A percentile compares a stretch with the other conserved stretches of the same genome.
phyloP scores from a whole-genome alignment of 1,140 invertebrate species.

The Brachystomella parvula region DNA sequence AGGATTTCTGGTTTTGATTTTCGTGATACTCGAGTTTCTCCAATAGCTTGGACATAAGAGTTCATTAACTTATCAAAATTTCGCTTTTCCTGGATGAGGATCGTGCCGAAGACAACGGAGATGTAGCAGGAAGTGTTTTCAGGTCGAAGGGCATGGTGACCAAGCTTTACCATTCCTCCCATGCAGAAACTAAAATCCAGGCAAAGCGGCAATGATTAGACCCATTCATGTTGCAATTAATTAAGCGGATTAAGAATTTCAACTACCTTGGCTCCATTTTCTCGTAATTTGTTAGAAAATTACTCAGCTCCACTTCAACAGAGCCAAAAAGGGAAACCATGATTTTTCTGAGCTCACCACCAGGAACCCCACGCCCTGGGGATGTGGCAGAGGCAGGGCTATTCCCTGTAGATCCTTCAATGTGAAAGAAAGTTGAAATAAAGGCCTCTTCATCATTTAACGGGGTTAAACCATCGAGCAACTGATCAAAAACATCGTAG shows the following conservation, averaged over 20 bases:
- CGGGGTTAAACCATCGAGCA: slow-evolving; percentile 80
- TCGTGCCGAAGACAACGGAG: slow-evolving; percentile 78
- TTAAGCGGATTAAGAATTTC: not conserved
- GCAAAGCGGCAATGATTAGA: not conserved
- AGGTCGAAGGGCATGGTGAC: slow-evolving; percentile 80
- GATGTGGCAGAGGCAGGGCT: slow-evolving; percentile 42
- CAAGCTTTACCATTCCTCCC: slow-evolving; percentile 79
- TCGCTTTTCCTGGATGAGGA: slow-evolving; percentile 85
- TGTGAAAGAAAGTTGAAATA: slow-evolving; percentile 85
- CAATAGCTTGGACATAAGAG: slow-evolving; percentile 70
- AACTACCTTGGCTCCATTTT: slow-evolving; percentile 81
- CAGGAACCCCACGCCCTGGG: slow-evolving; percentile 30
- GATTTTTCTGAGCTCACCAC: slow-evolving; percentile 65
- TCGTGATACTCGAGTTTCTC: slow-evolving; percentile 61
- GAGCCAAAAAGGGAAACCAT: slow-evolving; percentile 80
- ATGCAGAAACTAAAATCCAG: slow-evolving; percentile 70
- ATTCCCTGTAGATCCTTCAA: slow-evolving; percentile 52
- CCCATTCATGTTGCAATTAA: slow-evolving; percentile 11
- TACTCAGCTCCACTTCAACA: slow-evolving; percentile 74
- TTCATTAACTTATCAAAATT: slow-evolving; percentile 91
- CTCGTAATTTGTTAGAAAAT: slow-evolving; percentile 76
- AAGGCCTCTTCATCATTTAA: slow-evolving; percentile 93
- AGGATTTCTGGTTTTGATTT: slow-evolving; percentile 84
- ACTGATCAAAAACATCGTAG: slow-evolving; percentile 67
- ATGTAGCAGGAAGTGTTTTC: slow-evolving; percentile 86